Evolutionary conservation across 1,140 invertebrate species (phyloP), one percentile per base, ranked within the genome.

Genomic region (Drosophila malerkotliana): DNA sequence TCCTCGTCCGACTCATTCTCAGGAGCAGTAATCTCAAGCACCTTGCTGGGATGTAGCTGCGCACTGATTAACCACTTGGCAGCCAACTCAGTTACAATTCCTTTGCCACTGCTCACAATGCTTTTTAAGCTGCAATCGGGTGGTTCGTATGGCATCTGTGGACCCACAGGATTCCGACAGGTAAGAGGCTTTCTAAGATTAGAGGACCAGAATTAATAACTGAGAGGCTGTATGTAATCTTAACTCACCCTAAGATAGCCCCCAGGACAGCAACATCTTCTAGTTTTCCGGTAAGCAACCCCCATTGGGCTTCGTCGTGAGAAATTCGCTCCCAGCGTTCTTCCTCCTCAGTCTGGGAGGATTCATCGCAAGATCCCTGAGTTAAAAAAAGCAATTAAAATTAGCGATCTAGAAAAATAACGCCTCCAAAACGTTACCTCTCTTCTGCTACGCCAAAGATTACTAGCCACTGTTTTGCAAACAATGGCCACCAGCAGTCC

Each of bases 241-340:
- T 10, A 47, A 48, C 44, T 62, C 93, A 95, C 91, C 94, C 93
- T 32, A 96, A 90, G 54, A 95, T 93, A 39, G 95, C 95, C 77
- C 95, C 95, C 4, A 99, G 92, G 52, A 97, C 93, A 4, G 97
- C 94, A 37, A 98, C 94, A 92, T 98, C 97, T 91, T 98, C 97
- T 60, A 98, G 93, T 93, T 98, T 98, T 63, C 95, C 96, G 18
- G 97, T 96, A 7, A 98, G 92, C 28, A 97, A 91, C 18, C 95
- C 96, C 96, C 98, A 98, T 87, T 96, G 94, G 60, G 97, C 96
- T 74, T 95, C 94, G 88, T 98, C 97, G 66, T 96, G 94, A 12
- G 96, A 96, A 15, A 98, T 93, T 60, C 95, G 95, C 92, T 98
- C 97, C 96, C 96, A 98, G 28, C 95, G 94, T 48, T 93, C 93